Base-by-base conservation (phyloP, 2,888 invertebrate genomes). In the Drosophila hawaiiensis region DNA sequence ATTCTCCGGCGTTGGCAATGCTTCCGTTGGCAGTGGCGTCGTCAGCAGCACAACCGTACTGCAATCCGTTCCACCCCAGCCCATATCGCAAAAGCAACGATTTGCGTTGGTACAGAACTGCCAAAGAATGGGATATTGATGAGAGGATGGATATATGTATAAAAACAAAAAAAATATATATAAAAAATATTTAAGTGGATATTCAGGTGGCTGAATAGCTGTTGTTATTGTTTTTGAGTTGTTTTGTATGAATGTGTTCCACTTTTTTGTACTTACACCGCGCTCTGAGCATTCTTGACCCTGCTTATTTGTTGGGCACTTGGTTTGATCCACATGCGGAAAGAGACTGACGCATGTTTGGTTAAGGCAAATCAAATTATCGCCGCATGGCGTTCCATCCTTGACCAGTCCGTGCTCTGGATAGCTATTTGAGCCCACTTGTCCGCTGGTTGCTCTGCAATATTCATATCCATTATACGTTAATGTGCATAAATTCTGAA, bases 341-440 rank as follows among this genome's bases (percentile, higher is more conserved):
- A 96, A 97, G 89, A 97, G 95, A 93, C 96, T 97, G 76, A 96
- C 96, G 94, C 99, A 99, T 62, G 97, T 97, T 94, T 98, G 98
- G 95, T 98, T 98, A 90, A 98, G 95, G 95, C 99, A 99, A 90
- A 99, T 97, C 94, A 97, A 95, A 94, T 97, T 97, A 92, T 97
- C 97, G 12, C 98, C 98, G 94, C 99, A 99, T 49, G 97, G 97
- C 22, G 99, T 98, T 29, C 99, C 99, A 94, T 99, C 98, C 83
- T 96, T 95, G 67, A 99, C 98, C 89, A 99, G 94, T 3, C 98
- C 99, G 91, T 97, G 95, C n/a, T 96, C 96, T 9, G 96, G 95
- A 90, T 96, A 95, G 89, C 96, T 96, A 53, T 94, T 94, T 70
- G 94, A 91, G 64, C 95, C 95, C 47, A 95, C 95, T 59, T 95